Evolutionary conservation across 2,797 vertebrate species (phyloP), one percentile per base, ranked within the genome.

Genomic region (Emydoidea blandingii): DNA sequence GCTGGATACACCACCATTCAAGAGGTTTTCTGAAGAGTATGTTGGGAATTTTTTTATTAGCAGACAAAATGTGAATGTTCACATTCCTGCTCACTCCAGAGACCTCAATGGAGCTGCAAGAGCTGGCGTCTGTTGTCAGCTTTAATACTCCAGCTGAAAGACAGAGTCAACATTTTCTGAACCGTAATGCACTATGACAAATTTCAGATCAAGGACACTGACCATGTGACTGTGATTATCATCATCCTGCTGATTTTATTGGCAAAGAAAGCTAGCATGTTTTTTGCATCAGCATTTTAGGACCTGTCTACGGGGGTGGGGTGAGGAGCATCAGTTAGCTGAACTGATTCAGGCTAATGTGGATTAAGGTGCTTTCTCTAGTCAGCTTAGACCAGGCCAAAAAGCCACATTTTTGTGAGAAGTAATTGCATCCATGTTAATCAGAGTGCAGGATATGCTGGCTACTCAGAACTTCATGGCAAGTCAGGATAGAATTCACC

Each of bases 91-190:
- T 53, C 6, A 0, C 85, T 50, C 31, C 81, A 27, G 91, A 85
- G 85, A 8, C 12, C 76, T 12, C 74, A 47, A 1, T 0, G 6
- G 82, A 81, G 83, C 86, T 92, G 62, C 85, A 78, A 80, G 87
- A 53, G 50, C 90, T 91, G 93, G 85, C 78, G 21, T 92, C 93
- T 96, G 85, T 68, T 92, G 49, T 0, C 85, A 34, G 62, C 79
- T 90, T 86, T 14, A 72, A 5, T 6, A 37, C 83, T 89, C 11
- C 81, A 52, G 91, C 82, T 34, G 86, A 50, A 31, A 82, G 93
- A 44, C 81, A 0, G 12, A 94, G 94, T 81, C 95, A 95, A 81
- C 82, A 50, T 83, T 93, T 2, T 74, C 90, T 21, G 91, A 90
- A 93, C 76, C 0, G 0, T 53, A 74, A 90, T 8, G 0, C 6